Base-by-base conservation (phyloP, 1,140 invertebrate genomes). In the Conus betulinus region DNA sequence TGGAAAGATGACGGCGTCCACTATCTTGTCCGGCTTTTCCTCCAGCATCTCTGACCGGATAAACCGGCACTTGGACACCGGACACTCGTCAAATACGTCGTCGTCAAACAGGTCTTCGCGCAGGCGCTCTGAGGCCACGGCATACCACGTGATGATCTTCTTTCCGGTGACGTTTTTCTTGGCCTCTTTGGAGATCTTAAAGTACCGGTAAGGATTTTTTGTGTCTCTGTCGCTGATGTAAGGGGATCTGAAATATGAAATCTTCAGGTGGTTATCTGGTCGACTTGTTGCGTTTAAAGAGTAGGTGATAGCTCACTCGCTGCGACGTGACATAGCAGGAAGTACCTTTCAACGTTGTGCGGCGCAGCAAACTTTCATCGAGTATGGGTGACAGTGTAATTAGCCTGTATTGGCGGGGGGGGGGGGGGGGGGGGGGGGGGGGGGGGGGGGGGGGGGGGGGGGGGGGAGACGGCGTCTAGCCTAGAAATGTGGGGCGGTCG, bases 121-220 rank as follows among this genome's bases (percentile, higher is more conserved):
- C 85, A 87, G 39, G 39, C 25, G 39, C 25, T 67, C 74, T 23
- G 85, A 76, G 71, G 85, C 85, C 39, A 57, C 51, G n/a, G 71
- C 27, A 52, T 87, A 87, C 85, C 85, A 87, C 85, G 85, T 87
- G 85, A 87, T 87, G 63, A 87, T 39, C 74, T 87, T 87, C 25
- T 74, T 87, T 53, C 74, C 53, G 20, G 85, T 57, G 23, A 79
- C 71, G 71, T 76, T 78, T 20, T 78, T 76, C 71, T 87, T 87
- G 51, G 53, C 71, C 71, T 87, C 85, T 15, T 74, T 67, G 23
- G 85, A 27, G 15, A 87, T 23, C 10, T 78, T 87, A 74, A 87
- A 78, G 39, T 78, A 52, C 7, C 23, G 8, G 55, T 84, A 84
- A 27, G 27, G 78, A 4, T 23, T 39, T 25, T 74, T 78, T 2